Evolutionary conservation across 2,797 vertebrate species (phyloP), one percentile per base, ranked within the genome.

Genomic region (Anguilla pacifica): DNA sequence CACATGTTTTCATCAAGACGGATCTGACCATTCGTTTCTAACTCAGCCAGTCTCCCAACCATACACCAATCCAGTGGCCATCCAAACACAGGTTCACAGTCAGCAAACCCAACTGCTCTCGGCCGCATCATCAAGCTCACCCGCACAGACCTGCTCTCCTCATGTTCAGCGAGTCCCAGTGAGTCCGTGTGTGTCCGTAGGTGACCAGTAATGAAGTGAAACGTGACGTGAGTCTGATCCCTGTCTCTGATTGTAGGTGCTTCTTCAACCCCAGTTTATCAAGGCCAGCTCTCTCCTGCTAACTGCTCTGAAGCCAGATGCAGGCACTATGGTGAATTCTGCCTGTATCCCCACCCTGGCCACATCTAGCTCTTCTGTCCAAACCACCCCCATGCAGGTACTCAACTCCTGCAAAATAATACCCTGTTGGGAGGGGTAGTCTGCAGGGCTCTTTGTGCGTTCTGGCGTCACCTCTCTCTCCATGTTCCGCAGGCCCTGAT

Each of bases 191-290:
- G 1, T 22, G 22, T 64, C 61, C 61, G 25, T 64, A 64, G 22
- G 11, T 59, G 11, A 2, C 61, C 64, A 70, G 0, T 28, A 70
- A 70, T 70, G 64, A n/a, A 70, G 6, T 70, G 22, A 6, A n/a
- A 70, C 25, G 7, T 53, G 11, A 53, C 17, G 61, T 64, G 28
- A 53, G 0, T n/a, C 57, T 83, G 28, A 67, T 53, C 70, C 67
- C 51, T 59, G 55, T 83, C 53, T 86, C 43, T 74, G 0, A 7
- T 1, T 72, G 86, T 94, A 99, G 98, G 97, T 99, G 86, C 92
- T 99, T 88, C 94, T 99, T 90, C 98, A 99, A 92, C 97, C 98
- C 4, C 98, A 99, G 93, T 99, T 99, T 94, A 98, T 99, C 95
- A 99, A 99, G 93, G 97, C 98, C 0, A 98, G 99, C 88, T 99